Evolutionary conservation across 2,797 vertebrate genomes (phyloP).

Genomic region (Lemur catta): DNA sequence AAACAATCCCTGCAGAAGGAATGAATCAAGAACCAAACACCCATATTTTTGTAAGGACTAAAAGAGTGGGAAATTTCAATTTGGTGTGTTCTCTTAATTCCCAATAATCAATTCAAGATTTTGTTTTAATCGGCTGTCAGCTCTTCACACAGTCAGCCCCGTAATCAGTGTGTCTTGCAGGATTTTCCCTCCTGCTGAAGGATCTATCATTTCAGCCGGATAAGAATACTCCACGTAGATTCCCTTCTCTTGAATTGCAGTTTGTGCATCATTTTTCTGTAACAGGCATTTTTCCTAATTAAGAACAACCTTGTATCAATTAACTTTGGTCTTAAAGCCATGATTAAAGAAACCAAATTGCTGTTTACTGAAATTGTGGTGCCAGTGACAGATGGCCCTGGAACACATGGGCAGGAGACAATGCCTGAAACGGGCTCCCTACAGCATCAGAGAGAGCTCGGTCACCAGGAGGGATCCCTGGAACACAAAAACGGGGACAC

Average conservation of each 20-base stretch:
- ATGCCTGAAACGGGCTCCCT: not conserved
- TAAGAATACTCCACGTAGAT: not conserved
- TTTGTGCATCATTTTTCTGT: constrained; percentile 25
- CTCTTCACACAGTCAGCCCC: not conserved
- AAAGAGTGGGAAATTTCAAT: not conserved
- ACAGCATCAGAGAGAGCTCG: not conserved
- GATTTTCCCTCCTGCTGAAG: not conserved
- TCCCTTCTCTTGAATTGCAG: not conserved
- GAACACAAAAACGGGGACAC: not conserved
- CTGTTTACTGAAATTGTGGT: constrained; percentile 44
- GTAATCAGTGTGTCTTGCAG: not conserved
- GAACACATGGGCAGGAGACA: constrained; percentile 19
- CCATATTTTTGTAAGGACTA: not conserved
- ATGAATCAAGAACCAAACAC: not conserved
- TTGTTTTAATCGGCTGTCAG: not conserved
- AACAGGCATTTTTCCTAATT: constrained; percentile 66
- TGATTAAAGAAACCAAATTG: constrained; percentile 61
- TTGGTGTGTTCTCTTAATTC: not conserved
- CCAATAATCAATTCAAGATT: not conserved
- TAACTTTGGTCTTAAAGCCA: constrained; percentile 60
- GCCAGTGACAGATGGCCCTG: constrained; percentile 69
- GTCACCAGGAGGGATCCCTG: not conserved
- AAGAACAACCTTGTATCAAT: constrained; percentile 54
- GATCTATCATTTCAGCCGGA: not conserved
- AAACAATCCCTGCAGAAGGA: not conserved